These are phyloP conservation scores for Bilobella aurantiaca DNA, from an alignment of 1,140 invertebrate species.

Conservation along the genomic window DNA sequence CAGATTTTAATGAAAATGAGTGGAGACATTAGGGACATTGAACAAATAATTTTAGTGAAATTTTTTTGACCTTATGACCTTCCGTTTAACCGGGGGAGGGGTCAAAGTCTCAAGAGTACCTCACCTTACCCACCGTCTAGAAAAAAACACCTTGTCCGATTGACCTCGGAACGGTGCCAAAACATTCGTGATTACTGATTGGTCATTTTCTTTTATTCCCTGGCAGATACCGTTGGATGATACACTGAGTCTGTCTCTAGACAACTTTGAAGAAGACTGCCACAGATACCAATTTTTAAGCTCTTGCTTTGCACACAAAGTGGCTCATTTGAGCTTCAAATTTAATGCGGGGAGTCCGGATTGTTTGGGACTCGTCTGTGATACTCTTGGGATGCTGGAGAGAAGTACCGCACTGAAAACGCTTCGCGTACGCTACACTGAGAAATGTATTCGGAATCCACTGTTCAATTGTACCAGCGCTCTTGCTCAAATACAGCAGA, in stretches of 20 bases:
- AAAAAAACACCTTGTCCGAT: not conserved
- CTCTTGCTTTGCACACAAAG: conserved; percentile 7
- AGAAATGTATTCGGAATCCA: conserved; percentile 11
- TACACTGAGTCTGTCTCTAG: not conserved
- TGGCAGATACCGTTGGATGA: not conserved
- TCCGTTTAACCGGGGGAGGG: too few species aligned
- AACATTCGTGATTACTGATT: not conserved
- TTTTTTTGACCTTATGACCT: too few species aligned
- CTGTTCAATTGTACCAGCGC: not conserved
- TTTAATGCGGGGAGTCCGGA: conserved; percentile 15
- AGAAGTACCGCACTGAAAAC: conserved; percentile 10
- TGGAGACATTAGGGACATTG: too few species aligned
- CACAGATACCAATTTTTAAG: not conserved
- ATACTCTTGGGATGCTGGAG: conserved; percentile 5
- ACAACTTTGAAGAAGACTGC: not conserved
- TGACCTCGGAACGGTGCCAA: not conserved
- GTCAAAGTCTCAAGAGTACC: not conserved
- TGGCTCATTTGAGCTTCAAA: conserved; percentile 9
- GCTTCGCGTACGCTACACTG: conserved; percentile 6
- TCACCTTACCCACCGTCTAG: not conserved
- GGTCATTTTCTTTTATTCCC: not conserved
- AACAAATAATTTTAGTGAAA: too few species aligned
- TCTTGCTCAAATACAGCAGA: not conserved
- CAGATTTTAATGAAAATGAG: too few species aligned
- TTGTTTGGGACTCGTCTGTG: conserved; percentile 10